Conservation (phyloP, 2,888 invertebrate species). For the Zaprionus bogoriensis region DNA sequence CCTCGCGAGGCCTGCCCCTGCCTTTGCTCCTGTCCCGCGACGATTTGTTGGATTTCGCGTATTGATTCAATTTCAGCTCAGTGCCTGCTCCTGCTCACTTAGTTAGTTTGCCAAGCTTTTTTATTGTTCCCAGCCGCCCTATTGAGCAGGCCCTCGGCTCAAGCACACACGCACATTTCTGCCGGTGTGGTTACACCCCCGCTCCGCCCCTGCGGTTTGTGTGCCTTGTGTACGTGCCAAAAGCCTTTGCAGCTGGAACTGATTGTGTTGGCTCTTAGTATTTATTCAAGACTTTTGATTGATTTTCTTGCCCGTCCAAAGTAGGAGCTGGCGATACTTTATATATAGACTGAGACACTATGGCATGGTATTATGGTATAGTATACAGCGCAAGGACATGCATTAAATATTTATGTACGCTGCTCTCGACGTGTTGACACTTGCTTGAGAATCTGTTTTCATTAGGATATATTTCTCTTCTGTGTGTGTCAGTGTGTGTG, state of each 20-base stretch:
- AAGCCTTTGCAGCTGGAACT: constrained; percentile 30
- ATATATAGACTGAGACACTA: too few species aligned
- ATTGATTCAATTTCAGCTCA: constrained; percentile 61
- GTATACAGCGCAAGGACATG: constrained; percentile 41
- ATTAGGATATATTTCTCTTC: too few species aligned
- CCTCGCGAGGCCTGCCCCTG: background rate
- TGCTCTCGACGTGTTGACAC: constrained; percentile 24
- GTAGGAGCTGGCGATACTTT: background rate
- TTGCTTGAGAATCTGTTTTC: constrained; percentile 12
- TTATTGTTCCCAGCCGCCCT: constrained; percentile 78
- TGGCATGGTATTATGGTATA: background rate
- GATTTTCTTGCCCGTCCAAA: constrained; percentile 48
- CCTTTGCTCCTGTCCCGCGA: background rate
- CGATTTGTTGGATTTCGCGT: constrained; percentile 36
- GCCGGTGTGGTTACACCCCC: background rate
- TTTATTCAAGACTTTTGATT: constrained; percentile 67
- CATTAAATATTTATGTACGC: constrained; percentile 46
- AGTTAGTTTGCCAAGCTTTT: constrained; percentile 52
- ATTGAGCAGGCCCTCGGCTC: constrained; percentile 33
- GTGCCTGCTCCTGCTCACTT: constrained; percentile 18
- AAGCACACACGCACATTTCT: background rate
- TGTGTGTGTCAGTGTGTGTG: background rate
- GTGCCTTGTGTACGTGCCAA: constrained; percentile 31
- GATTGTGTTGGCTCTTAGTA: constrained; percentile 30
- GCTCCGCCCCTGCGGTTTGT: constrained; percentile 33